Conservation (phyloP, 2,113 vertebrate species). For the Ptilorrhoa leucosticta region DNA sequence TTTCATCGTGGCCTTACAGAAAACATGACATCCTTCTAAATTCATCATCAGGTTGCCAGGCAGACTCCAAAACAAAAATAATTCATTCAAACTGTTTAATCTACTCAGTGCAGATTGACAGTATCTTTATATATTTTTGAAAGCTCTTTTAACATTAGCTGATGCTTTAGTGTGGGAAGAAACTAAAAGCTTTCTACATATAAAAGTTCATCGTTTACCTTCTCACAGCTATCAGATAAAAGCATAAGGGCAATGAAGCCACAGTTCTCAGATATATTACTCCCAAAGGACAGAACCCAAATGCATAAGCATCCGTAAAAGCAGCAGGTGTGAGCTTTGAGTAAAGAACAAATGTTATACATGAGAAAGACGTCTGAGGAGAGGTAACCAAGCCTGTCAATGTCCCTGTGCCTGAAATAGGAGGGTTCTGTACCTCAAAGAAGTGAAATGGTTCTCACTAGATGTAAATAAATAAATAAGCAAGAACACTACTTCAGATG, state of each 20-base stretch:
- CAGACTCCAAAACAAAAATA: conserved; percentile 74
- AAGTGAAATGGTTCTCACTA: neutral
- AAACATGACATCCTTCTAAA: conserved; percentile 65
- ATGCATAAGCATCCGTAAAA: conserved; percentile 43
- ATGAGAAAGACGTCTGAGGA: neutral
- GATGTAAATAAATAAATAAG: conserved; percentile 61
- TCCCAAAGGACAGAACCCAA: conserved; percentile 61
- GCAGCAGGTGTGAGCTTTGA: conserved; percentile 61
- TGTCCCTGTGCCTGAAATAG: neutral
- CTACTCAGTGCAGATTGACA: conserved; percentile 72
- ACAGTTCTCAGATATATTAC: conserved; percentile 58
- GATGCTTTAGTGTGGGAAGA: conserved; percentile 73
- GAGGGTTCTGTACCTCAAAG: neutral
- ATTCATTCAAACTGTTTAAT: conserved; percentile 73
- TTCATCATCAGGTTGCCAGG: conserved; percentile 61
- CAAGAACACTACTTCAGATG: conserved; percentile 59
- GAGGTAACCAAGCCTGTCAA: conserved; percentile 37
- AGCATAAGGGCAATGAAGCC: conserved; percentile 63
- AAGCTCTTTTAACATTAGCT: conserved; percentile 76
- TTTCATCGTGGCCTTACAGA: neutral
- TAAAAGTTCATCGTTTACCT: conserved; percentile 73
- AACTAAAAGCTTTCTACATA: conserved; percentile 72
- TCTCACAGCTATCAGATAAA: conserved; percentile 71
- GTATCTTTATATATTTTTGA: conserved; percentile 77
- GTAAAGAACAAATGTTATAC: conserved; percentile 46